These are phyloP conservation scores for Coccyzus lansbergi DNA, from an alignment of 2,797 vertebrate species.

Conservation along the genomic window DNA sequence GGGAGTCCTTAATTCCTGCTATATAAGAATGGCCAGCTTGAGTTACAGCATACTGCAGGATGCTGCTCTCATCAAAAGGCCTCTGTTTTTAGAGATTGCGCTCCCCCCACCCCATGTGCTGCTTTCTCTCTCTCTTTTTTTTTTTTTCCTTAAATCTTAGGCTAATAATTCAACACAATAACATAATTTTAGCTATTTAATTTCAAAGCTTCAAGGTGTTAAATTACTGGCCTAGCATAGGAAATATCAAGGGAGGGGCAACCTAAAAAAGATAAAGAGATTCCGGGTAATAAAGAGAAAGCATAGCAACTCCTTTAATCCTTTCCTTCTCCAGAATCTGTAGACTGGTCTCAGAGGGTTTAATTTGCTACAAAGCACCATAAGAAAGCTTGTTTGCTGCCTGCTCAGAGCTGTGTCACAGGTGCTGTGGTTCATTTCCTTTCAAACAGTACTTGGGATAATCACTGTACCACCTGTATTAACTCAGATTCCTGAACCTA, in stretches of 20 bases:
- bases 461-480: conserved; percentile 33
- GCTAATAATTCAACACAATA: conserved; percentile 74
- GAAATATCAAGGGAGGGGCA: conserved; percentile 49
- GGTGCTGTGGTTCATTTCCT: conserved; percentile 29
- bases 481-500: not conserved
- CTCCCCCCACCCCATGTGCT: not conserved
- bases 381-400: not conserved
- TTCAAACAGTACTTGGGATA: not conserved
- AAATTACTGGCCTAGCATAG: conserved; percentile 78
- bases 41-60: conserved; percentile 81
- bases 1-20: conserved; percentile 79
- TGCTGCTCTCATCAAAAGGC: conserved; percentile 83
- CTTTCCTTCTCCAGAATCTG: conserved; percentile 61
- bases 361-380: conserved; percentile 45
- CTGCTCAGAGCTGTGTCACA: conserved; percentile 24
- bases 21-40: conserved; percentile 82
- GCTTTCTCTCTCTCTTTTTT: not conserved
- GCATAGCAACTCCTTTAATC: conserved; percentile 57
- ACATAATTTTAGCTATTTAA: conserved; percentile 74
- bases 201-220: conserved; percentile 77
- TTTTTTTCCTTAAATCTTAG: not conserved
- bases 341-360: conserved; percentile 60
- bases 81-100: conserved; percentile 74
- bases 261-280: conserved; percentile 70
- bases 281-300: conserved; percentile 64